phyloP scores from a whole-genome alignment of 2,888 invertebrate species.

The Zelleria hepariella region DNA sequence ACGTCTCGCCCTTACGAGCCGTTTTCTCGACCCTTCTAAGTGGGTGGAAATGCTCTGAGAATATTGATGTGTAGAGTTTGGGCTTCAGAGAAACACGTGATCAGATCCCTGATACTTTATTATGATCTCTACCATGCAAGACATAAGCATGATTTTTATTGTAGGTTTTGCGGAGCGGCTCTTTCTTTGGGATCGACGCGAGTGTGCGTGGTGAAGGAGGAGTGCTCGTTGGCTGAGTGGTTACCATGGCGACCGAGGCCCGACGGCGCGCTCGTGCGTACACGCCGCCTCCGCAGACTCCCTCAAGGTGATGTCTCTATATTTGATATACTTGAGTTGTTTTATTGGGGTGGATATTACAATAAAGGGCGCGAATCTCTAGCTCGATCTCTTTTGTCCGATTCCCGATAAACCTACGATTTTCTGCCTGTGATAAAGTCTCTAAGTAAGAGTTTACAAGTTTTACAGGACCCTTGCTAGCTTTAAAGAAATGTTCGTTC shows the following conservation, averaged over 20 bases:
- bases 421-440: too few species aligned
- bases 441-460: too few species aligned
- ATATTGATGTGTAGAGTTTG: background rate
- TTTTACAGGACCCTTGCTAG: too few species aligned
- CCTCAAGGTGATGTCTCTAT: slow-evolving; percentile 44
- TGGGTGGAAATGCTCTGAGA: slow-evolving; percentile 25
- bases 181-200: slow-evolving; percentile 45
- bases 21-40: slow-evolving; percentile 18
- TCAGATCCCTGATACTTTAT: background rate
- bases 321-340: background rate
- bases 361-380: background rate
- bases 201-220: slow-evolving; percentile 68
- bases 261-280: slow-evolving; percentile 64
- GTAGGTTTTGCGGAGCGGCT: slow-evolving; percentile 44
- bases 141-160: background rate
- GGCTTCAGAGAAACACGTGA: background rate
- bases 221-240: slow-evolving; percentile 72
- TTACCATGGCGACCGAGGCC: slow-evolving; percentile 69
- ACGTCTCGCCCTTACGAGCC: background rate
- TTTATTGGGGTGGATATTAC: background rate
- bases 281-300: slow-evolving; percentile 47
- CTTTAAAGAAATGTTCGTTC: too few species aligned
- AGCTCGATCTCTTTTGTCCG: too few species aligned
- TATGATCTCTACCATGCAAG: background rate
- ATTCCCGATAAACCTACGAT: too few species aligned